Evolutionary conservation across 2,797 vertebrate species (phyloP).

Genomic region (Helostoma temminkii): DNA sequence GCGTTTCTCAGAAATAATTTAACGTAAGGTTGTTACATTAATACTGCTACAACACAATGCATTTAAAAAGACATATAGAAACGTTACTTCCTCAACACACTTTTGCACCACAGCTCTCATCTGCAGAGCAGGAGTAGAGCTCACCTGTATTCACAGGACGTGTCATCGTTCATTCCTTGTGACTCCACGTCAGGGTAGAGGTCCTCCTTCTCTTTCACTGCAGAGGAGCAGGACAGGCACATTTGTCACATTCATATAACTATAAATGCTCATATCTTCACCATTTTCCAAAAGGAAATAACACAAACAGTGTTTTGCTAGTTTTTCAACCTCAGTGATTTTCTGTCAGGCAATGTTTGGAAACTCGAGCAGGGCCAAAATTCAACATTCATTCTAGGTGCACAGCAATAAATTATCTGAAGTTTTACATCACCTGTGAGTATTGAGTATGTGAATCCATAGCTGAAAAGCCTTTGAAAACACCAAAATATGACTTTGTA

Average conservation of each 20-base stretch:
- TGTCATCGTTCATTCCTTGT: constrained; percentile 89
- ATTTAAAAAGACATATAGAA: constrained; percentile 42
- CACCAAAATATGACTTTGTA: constrained; percentile 34
- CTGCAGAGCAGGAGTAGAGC: constrained; percentile 34
- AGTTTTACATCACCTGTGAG: constrained; percentile 16
- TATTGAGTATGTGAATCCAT: not conserved
- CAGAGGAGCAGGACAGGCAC: constrained; percentile 44
- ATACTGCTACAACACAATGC: constrained; percentile 32
- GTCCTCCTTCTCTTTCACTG: constrained; percentile 97
- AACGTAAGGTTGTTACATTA: constrained; percentile 40
- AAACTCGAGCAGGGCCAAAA: constrained; percentile 21
- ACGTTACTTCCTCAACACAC: constrained; percentile 34
- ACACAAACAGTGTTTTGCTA: constrained; percentile 24
- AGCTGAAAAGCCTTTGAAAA: constrained; percentile 30
- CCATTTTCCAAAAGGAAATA: constrained; percentile 29
- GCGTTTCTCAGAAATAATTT: constrained; percentile 45
- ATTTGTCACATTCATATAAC: constrained; percentile 33
- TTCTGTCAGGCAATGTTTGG: constrained; percentile 3
- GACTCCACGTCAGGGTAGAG: constrained; percentile 88
- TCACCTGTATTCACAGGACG: constrained; percentile 95
- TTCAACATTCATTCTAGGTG: constrained; percentile 6
- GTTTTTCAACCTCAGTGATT: constrained; percentile 23
- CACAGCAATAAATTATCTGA: constrained; percentile 11
- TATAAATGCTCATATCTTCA: constrained; percentile 1
- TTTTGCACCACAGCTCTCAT: constrained; percentile 24